Conservation (phyloP, 1,140 invertebrate genomes). For the Cyclargus thomasi region DNA sequence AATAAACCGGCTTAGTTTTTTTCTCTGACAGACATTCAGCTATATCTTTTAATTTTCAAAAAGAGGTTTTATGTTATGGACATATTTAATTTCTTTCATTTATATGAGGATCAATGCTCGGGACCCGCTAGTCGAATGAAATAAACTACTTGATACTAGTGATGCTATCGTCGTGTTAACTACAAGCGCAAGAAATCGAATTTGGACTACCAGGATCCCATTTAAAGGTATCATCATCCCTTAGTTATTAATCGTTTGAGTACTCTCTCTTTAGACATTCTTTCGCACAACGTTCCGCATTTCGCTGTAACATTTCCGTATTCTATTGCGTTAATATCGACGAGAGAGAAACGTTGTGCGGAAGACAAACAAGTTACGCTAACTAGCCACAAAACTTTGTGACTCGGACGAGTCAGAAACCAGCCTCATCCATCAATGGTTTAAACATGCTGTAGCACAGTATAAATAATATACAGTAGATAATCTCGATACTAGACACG, state of each 20-base stretch:
- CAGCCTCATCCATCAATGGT: constrained; percentile 37
- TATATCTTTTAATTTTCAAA: too few relatives aligned
- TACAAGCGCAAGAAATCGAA: constrained; percentile 54
- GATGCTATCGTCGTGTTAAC: constrained; percentile 24
- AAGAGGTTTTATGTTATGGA: too few relatives aligned
- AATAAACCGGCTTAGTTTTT: too few relatives aligned
- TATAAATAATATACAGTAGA: constrained; percentile 7
- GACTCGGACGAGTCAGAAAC: constrained; percentile 50
- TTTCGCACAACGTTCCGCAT: constrained; percentile 42
- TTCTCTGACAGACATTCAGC: too few relatives aligned
- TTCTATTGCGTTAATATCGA: neutral
- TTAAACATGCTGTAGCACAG: constrained; percentile 33
- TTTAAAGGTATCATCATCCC: constrained; percentile 29
- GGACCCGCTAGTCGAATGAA: too few relatives aligned
- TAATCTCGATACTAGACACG: too few relatives aligned
- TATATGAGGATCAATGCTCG: too few relatives aligned
- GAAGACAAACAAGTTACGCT: constrained; percentile 48
- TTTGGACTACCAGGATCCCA: constrained; percentile 58
- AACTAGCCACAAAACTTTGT: constrained; percentile 53
- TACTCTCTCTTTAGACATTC: constrained; percentile 53
- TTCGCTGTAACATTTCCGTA: neutral
- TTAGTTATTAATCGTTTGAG: constrained; percentile 28
- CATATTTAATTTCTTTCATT: too few relatives aligned
- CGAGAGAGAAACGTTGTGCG: constrained; percentile 31
- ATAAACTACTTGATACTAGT: too few relatives aligned